Evolutionary conservation across 2,888 invertebrate species (phyloP).

Genomic region (Metellina segmentata): DNA sequence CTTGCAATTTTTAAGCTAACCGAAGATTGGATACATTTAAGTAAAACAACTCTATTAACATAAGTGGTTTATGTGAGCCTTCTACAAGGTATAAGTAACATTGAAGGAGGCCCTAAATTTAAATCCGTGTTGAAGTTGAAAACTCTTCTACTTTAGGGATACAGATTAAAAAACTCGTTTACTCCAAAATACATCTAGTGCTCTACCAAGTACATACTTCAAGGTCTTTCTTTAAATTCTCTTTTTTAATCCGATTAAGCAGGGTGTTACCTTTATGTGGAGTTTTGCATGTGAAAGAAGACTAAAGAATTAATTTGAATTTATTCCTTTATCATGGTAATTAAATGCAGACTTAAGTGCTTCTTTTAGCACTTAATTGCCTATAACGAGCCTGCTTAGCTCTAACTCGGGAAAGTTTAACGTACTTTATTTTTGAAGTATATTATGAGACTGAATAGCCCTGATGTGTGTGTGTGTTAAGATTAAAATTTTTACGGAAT

Average conservation of each 20-base stretch:
- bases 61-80: neutral
- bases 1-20: neutral
- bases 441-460: neutral
- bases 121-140: neutral
- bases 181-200: neutral
- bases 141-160: neutral
- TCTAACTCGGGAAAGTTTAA: neutral
- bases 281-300: conserved; percentile 8
- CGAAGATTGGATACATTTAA: neutral
- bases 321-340: conserved; percentile 60
- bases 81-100: neutral
- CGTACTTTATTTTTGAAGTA: neutral
- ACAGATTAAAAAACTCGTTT: neutral
- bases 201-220: conserved; percentile 5
- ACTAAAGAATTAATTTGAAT: conserved; percentile 45
- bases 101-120: neutral
- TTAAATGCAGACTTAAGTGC: conserved; percentile 28
- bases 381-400: conserved; percentile 3
- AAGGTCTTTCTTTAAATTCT: conserved; percentile 22
- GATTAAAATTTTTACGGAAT: neutral
- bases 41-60: neutral
- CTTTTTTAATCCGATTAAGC: conserved; percentile 44
- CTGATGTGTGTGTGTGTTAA: neutral
- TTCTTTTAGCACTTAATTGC: conserved; percentile 38
- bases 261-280: conserved; percentile 8